phyloP scores from a whole-genome alignment of 2,113 vertebrate species.

The Tor tambroides region DNA sequence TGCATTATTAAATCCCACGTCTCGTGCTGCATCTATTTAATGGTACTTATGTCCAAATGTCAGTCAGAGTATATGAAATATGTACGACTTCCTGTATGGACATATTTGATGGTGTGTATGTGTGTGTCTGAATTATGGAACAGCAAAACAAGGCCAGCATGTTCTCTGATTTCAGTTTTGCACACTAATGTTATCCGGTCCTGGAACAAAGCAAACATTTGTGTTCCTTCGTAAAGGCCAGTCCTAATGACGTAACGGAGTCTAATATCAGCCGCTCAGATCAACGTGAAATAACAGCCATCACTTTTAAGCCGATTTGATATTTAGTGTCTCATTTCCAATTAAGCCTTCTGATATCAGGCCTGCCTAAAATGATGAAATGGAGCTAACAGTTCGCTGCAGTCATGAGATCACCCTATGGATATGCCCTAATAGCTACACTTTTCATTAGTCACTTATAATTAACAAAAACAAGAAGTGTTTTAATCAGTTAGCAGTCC shows the following conservation, averaged over 20 bases:
- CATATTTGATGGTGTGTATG: background rate
- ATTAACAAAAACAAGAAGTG: constrained; percentile 51
- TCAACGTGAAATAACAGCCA: constrained; percentile 59
- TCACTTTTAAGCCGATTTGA: constrained; percentile 63
- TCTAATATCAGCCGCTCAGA: constrained; percentile 56
- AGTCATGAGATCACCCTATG: constrained; percentile 51
- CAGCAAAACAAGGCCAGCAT: constrained; percentile 46
- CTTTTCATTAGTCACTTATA: constrained; percentile 61
- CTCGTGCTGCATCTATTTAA: background rate
- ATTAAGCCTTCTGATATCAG: constrained; percentile 59
- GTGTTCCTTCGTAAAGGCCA: constrained; percentile 66
- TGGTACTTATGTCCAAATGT: background rate
- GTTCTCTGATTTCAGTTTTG: constrained; percentile 68
- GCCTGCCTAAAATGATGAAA: constrained; percentile 56
- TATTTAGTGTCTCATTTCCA: constrained; percentile 63
- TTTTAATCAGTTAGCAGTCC: constrained; percentile 41
- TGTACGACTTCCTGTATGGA: background rate
- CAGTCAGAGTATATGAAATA: background rate
- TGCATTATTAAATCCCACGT: background rate
- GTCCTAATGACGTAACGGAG: constrained; percentile 57
- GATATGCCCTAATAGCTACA: constrained; percentile 56
- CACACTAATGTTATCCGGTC: constrained; percentile 68
- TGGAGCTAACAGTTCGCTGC: constrained; percentile 45
- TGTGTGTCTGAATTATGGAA: constrained; percentile 16
- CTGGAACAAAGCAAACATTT: constrained; percentile 69